A percentile compares a stretch with the other conserved stretches of the same genome.
Conservation (phyloP, 2,113 vertebrate genomes). For the Catharus bicknelli region DNA sequence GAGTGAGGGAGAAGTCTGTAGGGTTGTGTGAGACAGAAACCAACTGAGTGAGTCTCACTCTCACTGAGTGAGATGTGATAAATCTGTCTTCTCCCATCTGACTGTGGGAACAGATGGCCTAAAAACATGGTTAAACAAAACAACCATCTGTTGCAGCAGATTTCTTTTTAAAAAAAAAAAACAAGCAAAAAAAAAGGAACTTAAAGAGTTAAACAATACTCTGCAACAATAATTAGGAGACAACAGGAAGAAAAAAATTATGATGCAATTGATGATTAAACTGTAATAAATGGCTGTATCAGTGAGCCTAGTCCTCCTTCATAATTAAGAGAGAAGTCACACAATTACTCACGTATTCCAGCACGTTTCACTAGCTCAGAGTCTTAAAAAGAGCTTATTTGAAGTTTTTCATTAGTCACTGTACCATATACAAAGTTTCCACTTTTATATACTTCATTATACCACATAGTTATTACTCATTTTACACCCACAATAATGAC, state of each 20-base stretch:
- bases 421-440: background rate
- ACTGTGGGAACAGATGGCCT: slow-evolving; percentile 53
- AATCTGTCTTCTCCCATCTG: slow-evolving; percentile 47
- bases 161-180: background rate
- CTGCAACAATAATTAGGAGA: background rate
- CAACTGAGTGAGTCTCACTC: slow-evolving; percentile 46
- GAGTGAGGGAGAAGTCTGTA: background rate
- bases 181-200: background rate
- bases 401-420: background rate
- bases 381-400: background rate
- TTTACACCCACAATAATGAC: background rate
- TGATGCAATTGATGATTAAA: background rate
- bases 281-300: background rate
- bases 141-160: slow-evolving; percentile 50
- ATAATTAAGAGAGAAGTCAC: background rate
- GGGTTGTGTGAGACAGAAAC: slow-evolving; percentile 50
- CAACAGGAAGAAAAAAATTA: background rate
- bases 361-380: background rate
- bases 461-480: background rate
- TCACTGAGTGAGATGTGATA: slow-evolving; percentile 38
- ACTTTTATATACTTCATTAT: background rate
- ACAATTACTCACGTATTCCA: background rate
- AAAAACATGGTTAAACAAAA: slow-evolving; percentile 32
- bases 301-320: background rate
- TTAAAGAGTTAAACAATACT: slow-evolving; percentile 30